Conservation (phyloP, 2,888 invertebrate species). For the Amiota minor region DNA sequence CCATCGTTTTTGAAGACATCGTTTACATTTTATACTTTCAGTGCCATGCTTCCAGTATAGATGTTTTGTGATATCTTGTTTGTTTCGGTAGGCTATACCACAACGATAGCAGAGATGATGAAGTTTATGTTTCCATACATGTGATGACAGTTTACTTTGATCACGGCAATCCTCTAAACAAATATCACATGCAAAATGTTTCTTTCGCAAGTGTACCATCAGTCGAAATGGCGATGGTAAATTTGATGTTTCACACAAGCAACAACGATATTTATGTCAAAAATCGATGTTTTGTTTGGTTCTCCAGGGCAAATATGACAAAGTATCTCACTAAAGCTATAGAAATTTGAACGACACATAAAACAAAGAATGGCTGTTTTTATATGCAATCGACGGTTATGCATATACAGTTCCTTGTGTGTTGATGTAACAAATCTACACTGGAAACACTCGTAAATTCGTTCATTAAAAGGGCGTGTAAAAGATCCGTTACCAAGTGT, state of each 20-base stretch:
- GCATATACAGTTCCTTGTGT: constrained; percentile 89
- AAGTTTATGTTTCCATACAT: constrained; percentile 92
- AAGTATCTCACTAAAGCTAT: constrained; percentile 88
- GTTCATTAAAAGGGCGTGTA: constrained; percentile 74
- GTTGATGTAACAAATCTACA: constrained; percentile 85
- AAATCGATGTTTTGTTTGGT: constrained; percentile 72
- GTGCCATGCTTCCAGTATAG: constrained; percentile 95
- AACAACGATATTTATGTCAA: constrained; percentile 84
- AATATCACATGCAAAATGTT: constrained; percentile 89
- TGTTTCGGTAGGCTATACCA: constrained; percentile 90
- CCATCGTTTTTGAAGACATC: constrained; percentile 91
- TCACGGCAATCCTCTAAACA: constrained; percentile 87
- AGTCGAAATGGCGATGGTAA: constrained; percentile 90
- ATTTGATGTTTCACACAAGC: constrained; percentile 83
- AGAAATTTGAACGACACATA: constrained; percentile 91
- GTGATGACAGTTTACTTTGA: constrained; percentile 85
- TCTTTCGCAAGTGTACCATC: constrained; percentile 90
- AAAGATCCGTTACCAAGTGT: constrained; percentile 76
- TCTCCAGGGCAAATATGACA: constrained; percentile 90
- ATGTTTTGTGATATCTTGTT: constrained; percentile 90
- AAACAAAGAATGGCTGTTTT: constrained; percentile 87
- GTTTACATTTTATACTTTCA: constrained; percentile 88
- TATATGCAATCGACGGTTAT: constrained; percentile 90
- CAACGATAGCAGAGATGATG: constrained; percentile 91
- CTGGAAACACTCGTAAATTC: constrained; percentile 89